Evolutionary conservation across 2,113 vertebrate species (phyloP).

Genomic region (Eira barbara): DNA sequence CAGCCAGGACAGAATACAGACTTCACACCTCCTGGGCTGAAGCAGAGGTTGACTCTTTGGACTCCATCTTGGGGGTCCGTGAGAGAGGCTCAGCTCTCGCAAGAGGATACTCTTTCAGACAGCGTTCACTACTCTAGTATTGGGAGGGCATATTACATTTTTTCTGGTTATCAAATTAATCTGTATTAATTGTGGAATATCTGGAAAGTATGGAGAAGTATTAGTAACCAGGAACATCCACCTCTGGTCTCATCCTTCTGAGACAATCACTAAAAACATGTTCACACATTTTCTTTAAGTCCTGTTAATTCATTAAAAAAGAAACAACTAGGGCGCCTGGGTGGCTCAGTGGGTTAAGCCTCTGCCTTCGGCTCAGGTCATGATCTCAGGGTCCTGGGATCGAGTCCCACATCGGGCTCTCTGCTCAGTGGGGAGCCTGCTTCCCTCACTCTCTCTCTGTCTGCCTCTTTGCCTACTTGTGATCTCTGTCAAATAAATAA

Average conservation of each 20-base stretch:
- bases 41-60: background rate
- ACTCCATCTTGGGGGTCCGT: fast-evolving
- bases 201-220: background rate
- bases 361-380: too few species aligned
- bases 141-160: background rate
- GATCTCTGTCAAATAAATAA: too few species aligned
- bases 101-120: background rate
- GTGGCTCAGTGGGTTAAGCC: too few species aligned
- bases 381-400: too few species aligned
- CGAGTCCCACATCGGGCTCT: too few species aligned
- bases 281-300: background rate
- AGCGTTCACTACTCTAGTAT: background rate
- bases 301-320: background rate
- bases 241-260: background rate
- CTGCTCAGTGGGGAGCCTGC: too few species aligned
- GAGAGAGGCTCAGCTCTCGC: background rate
- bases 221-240: background rate
- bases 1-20: background rate
- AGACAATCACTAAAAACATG: background rate
- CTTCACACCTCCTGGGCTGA: background rate
- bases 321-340: too few species aligned
- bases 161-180: background rate
- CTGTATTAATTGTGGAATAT: background rate
- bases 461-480: too few species aligned
- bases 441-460: too few species aligned